Base-by-base conservation (phyloP, 2,888 invertebrate species). In the Andrena haemorrhoa region DNA sequence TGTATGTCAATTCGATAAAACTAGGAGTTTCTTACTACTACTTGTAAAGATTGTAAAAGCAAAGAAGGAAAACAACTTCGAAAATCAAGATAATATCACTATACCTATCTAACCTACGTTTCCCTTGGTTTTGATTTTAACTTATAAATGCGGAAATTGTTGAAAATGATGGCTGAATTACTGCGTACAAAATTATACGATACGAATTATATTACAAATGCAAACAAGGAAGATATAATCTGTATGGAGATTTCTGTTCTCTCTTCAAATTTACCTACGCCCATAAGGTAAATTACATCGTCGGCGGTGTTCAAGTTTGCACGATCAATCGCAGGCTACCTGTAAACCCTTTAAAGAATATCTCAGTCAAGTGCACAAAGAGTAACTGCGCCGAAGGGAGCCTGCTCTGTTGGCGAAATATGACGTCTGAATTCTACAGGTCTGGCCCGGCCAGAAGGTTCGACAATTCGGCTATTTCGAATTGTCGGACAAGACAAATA, bases 401-500 rank as follows among this genome's bases (percentile, higher is more conserved):
- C 49, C 51, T 16, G 26, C 33, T 26, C 26, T 66, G 51, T 20
- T 12, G 29, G 8, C 23, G 33, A 31, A 66, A 72, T 49, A 61
- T 33, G 63, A 26, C 61, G 20, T 23, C 20, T 47, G 20, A 71
- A 61, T 61, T 49, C 51, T 41, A 49, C 29, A 31, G 20, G n/a
- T n/a, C 10, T 47, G 5, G 47, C 29, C 31, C 26, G 20, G 6
- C 12, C 23, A 35, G 10, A 61, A 49, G 53, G 49, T 80, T 72
- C 76, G 66, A 56, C 72, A 29, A 72, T 65, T 61, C 76, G 66
- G 47, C 64, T 65, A 69, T 35, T 79, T 65, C 35, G 72, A 49
- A 68, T 76, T 75, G 66, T 70, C 73, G 70, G 33, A 53, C 70
- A 77, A 75, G 72, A 33, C 68, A 64, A 81, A 85, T 77, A 83